Evolutionary conservation across 2,797 vertebrate species (phyloP).

Genomic region (Schizopygopsis malacanthus): DNA sequence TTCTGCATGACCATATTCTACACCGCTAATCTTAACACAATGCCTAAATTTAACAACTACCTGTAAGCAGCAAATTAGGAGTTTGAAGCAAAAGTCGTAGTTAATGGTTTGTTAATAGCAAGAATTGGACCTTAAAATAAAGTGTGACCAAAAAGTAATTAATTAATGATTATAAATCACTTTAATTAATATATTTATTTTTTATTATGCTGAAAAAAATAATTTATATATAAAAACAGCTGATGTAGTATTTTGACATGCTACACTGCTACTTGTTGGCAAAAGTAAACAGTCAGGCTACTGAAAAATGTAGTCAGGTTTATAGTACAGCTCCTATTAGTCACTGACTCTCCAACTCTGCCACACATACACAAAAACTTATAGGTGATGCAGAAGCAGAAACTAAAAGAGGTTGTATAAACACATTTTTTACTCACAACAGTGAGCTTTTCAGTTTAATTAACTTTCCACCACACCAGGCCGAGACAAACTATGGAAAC

Average conservation of each 20-base stretch:
- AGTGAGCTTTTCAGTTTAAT: conserved; percentile 24
- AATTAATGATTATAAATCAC: too few species aligned
- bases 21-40: too few species aligned
- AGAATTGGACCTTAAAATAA: too few species aligned
- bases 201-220: too few species aligned
- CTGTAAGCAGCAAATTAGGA: too few species aligned
- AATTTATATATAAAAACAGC: not conserved
- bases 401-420: conserved; percentile 7
- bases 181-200: too few species aligned
- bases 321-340: not conserved
- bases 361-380: not conserved
- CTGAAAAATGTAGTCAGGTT: not conserved
- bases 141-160: too few species aligned
- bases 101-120: too few species aligned
- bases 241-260: not conserved
- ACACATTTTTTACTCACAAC: conserved; percentile 10
- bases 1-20: too few species aligned
- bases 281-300: not conserved
- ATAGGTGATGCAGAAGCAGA: conserved; percentile 1
- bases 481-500: conserved; percentile 62
- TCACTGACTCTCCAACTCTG: not conserved
- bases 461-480: conserved; percentile 43
- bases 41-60: too few species aligned
- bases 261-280: not conserved
- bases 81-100: too few species aligned